A percentile compares a stretch with the other conserved stretches of the same genome.
These are phyloP conservation scores for Entelurus aequoreus DNA, from an alignment of 2,113 vertebrate genomes.

Conservation along the genomic window DNA sequence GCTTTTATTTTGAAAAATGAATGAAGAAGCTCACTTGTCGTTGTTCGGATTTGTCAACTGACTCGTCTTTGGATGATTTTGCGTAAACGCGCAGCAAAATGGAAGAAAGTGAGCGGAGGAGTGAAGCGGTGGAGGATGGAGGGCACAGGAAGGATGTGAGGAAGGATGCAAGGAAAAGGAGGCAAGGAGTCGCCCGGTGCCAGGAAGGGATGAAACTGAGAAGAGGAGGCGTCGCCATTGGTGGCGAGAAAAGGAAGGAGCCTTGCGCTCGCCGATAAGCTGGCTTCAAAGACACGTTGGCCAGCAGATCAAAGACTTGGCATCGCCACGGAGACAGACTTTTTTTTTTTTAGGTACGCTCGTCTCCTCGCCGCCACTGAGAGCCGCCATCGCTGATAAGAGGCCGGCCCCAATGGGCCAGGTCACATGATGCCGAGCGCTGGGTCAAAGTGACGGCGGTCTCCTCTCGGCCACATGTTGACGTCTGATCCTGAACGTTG, in stretches of 20 bases:
- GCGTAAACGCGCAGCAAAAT: background rate
- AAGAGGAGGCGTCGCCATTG: conserved; percentile 7
- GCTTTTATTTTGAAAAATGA: no score
- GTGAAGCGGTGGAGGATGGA: conserved; percentile 10
- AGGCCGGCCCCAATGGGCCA: conserved; percentile 20
- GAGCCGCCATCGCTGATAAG: conserved; percentile 36
- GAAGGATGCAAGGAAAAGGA: conserved; percentile 5
- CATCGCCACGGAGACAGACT: conserved; percentile 32
- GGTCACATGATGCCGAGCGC: conserved; percentile 10
- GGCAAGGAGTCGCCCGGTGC: conserved; percentile 4
- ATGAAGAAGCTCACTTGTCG: no score
- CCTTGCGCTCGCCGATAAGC: conserved; percentile 51
- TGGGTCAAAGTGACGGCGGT: conserved; percentile 3
- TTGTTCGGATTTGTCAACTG: no score
- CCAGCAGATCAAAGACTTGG: conserved; percentile 58
- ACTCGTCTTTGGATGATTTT: no score
- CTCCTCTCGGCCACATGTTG: background rate
- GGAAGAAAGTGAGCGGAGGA: background rate
- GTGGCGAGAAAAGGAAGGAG: conserved; percentile 20
- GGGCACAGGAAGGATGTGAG: conserved; percentile 28
- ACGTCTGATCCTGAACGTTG: background rate
- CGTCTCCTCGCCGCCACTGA: conserved; percentile 34
- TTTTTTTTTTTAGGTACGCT: conserved; percentile 22
- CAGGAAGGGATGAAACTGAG: conserved; percentile 29
- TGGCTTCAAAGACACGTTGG: conserved; percentile 46